Evolutionary conservation across 2,797 vertebrate genomes (phyloP).

Genomic region (Pithecia hirsuta): DNA sequence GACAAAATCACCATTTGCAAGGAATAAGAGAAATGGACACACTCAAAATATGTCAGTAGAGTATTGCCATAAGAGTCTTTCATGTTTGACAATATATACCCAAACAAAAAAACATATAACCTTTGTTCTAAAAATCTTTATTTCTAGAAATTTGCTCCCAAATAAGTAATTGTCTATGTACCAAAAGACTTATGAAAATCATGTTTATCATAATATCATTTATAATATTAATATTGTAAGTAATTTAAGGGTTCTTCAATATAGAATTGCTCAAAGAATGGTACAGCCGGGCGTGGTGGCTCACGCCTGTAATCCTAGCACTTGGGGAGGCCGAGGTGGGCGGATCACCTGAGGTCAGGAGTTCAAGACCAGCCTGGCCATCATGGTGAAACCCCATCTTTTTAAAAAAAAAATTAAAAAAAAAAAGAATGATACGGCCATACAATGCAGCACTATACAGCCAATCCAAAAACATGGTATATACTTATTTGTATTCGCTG

Average conservation of each 20-base stretch:
- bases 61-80: background rate
- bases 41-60: background rate
- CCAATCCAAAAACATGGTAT: background rate
- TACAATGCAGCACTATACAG: background rate
- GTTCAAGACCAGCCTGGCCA: too few species aligned
- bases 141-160: background rate
- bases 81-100: background rate
- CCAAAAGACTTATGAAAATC: background rate
- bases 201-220: background rate
- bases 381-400: too few species aligned
- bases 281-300: fast-evolving
- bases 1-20: slow-evolving; percentile 13
- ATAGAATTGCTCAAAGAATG: background rate
- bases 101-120: background rate
- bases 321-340: too few species aligned
- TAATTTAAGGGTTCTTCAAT: background rate
- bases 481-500: background rate
- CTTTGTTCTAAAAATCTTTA: background rate
- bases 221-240: background rate
- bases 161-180: background rate
- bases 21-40: background rate
- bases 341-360: too few species aligned
- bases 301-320: too few species aligned
- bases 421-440: background rate
- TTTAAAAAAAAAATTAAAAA: too few species aligned